Percentiles rank a stretch among this genome's conserved stretches.
Conservation (phyloP, 2,113 vertebrate genomes). For the Labeo rohita region DNA sequence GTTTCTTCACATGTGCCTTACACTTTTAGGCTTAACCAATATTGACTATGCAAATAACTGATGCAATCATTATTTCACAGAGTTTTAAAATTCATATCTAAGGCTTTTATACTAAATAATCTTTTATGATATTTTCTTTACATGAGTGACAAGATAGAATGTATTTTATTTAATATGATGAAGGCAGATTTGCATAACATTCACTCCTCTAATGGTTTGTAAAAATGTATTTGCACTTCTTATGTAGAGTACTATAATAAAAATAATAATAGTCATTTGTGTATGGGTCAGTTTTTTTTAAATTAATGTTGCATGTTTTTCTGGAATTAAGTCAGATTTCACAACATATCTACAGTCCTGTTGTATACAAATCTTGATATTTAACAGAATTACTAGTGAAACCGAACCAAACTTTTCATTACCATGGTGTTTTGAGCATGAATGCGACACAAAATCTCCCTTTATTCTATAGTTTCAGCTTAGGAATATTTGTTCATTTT, state of each 20-base stretch:
- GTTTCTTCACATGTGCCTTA: slow-evolving; percentile 2
- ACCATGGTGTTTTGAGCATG: too few species aligned
- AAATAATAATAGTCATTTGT: neutral
- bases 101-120: slow-evolving; percentile 29
- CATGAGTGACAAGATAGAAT: slow-evolving; percentile 4
- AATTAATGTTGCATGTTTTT: neutral
- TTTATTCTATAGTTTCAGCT: too few species aligned
- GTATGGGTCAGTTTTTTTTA: neutral
- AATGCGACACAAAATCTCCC: too few species aligned
- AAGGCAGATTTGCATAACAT: slow-evolving; percentile 5
- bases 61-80: slow-evolving; percentile 3
- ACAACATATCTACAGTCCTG: neutral
- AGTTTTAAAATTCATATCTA: neutral
- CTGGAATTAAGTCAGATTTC: neutral
- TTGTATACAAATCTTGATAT: neutral
- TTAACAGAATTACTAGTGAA: too few species aligned
- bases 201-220: slow-evolving; percentile 33
- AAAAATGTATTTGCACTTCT: slow-evolving; percentile 41
- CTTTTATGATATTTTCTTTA: neutral
- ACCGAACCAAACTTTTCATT: too few species aligned
- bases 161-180: slow-evolving; percentile 36
- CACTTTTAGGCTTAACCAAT: neutral
- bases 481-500: too few species aligned
- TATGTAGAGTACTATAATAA: slow-evolving; percentile 13
- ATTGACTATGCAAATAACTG: slow-evolving; percentile 26